These are phyloP conservation scores for Falco peregrinus DNA, from an alignment of 2,797 vertebrate species.

Conservation along the genomic window DNA sequence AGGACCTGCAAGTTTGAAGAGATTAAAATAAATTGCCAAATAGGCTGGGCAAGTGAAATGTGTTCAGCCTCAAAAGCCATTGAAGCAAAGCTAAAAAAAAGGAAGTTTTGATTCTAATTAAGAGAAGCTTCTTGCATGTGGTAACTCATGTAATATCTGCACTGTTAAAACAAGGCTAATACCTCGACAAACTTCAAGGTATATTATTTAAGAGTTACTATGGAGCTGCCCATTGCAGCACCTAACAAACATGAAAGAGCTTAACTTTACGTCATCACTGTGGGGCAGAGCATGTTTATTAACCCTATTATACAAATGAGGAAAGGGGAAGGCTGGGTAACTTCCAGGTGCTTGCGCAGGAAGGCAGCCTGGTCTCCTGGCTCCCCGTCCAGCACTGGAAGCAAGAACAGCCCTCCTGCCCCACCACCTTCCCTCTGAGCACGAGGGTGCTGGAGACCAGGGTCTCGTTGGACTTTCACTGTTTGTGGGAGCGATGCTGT, in stretches of 20 bases:
- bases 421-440: not conserved
- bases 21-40: not conserved
- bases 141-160: constrained; percentile 32
- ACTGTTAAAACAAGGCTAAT: constrained; percentile 42
- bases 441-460: fast-evolving
- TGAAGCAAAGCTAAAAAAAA: not conserved
- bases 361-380: not conserved
- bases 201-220: constrained; percentile 37
- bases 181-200: constrained; percentile 51
- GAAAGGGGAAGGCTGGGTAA: not conserved
- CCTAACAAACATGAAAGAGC: constrained; percentile 49
- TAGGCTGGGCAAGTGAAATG: not conserved
- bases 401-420: not conserved
- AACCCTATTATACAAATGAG: constrained; percentile 38
- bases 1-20: not conserved
- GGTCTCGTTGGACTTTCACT: not conserved
- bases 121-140: not conserved
- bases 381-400: not conserved
- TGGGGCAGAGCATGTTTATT: not conserved
- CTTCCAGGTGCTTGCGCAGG: not conserved
- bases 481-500: not conserved
- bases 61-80: not conserved
- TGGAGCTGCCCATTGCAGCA: not conserved
- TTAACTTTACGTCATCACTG: constrained; percentile 5
- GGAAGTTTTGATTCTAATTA: constrained; percentile 30